Evolutionary conservation across 1,140 invertebrate species (phyloP), one percentile per base, ranked within the genome.

Genomic region (Caerostris extrusa): DNA sequence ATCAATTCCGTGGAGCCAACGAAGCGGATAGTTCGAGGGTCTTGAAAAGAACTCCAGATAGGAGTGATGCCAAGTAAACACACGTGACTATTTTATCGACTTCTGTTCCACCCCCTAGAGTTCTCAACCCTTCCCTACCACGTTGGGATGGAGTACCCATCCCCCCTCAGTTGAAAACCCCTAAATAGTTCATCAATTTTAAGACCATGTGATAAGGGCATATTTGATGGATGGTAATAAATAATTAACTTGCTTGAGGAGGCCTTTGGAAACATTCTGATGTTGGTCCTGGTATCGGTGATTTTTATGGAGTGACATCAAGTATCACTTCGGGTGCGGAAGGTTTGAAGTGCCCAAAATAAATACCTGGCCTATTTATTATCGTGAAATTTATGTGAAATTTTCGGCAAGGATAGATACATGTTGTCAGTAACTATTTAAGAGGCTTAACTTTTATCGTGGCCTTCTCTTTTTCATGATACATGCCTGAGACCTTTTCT

Each of bases 81-180:
- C 56, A 85, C 82, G 82, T 85, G 82, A 85, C 82, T 85, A 85
- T 85, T 85, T 85, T 85, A 85, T 85, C 82, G 82, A 85, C 82
- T n/a, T 56, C 55, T 0, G 6, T 85, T 4, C n/a, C 55, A 56
- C 82, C 82, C 82, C 17, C 14, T 19, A 34, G 34, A 34, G 34
- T 34, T 0, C 34, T 4, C n/a, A 17, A 56, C 82, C 82, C 82
- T 10, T 10, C 55, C 34, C 34, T 34, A 0, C 34, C 34, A 34
- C 34, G 34, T 34, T 34, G 0, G 34, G 34, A 34, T 34, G 34
- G 34, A 34, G 2, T n/a, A n/a, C n/a, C n/a, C n/a, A n/a, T n/a
- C n/a, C n/a, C 34, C 34, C 34, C 34, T 34, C 34, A 34, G 34
- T 2, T 34, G 34, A 34, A 34, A 2, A 34, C 34, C 34, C 34